Evolutionary conservation across 2,797 vertebrate species (phyloP).

Genomic region (Carduelis carduelis): DNA sequence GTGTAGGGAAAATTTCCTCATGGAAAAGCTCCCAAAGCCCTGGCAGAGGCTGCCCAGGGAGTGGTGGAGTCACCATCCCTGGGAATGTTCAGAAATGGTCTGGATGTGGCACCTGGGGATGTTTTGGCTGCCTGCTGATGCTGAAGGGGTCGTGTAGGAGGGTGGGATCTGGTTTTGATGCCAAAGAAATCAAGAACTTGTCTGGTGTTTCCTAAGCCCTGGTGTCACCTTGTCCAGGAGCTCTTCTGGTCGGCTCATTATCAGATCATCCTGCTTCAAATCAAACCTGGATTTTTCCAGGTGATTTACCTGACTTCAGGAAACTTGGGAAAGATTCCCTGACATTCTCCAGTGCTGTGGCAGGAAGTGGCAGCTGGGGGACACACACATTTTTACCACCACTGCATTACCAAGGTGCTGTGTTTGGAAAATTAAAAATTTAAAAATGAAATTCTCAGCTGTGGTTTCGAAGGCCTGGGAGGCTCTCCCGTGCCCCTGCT

Average conservation of each 20-base stretch:
- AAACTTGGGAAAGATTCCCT: fast-evolving
- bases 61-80: neutral
- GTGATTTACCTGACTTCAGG: neutral
- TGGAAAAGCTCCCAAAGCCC: neutral
- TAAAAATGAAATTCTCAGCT: fast-evolving
- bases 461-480: neutral
- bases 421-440: neutral
- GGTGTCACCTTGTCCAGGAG: fast-evolving
- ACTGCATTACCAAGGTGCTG: neutral
- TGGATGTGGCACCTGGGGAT: neutral
- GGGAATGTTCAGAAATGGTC: fast-evolving
- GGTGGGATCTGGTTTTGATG: neutral
- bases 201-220: neutral
- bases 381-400: fast-evolving
- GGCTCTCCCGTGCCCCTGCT: neutral
- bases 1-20: neutral
- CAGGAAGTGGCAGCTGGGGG: neutral
- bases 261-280: neutral
- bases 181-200: neutral
- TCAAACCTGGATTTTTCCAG: neutral
- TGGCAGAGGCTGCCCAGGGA: neutral
- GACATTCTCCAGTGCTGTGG: neutral
- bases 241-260: neutral
- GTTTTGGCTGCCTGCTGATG: neutral
- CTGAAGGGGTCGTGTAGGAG: too few species aligned